Percentiles rank a stretch among this genome's conserved stretches.
These are phyloP conservation scores for Alloplasta piceator DNA, from an alignment of 2,888 invertebrate genomes.

Conservation along the genomic window DNA sequence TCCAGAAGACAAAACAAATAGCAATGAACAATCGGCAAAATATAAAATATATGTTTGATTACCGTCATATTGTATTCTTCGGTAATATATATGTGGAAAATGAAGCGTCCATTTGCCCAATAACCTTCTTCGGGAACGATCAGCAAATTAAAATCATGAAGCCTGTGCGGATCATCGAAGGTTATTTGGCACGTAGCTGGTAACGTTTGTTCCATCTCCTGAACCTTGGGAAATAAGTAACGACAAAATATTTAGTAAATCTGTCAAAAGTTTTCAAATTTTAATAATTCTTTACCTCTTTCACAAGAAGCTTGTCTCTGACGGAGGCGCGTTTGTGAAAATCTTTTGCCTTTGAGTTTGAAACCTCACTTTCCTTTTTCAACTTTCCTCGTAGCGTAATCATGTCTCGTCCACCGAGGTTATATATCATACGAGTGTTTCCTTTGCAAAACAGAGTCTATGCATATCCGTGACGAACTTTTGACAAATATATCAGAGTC, in stretches of 20 bases:
- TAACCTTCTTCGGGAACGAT: slow-evolving; percentile 94
- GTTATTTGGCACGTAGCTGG: slow-evolving; percentile 91
- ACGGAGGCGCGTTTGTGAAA: slow-evolving; percentile 88
- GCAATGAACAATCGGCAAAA: not conserved
- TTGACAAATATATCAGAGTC: not conserved
- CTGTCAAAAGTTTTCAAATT: not conserved
- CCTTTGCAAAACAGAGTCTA: slow-evolving; percentile 22
- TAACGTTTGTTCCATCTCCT: slow-evolving; percentile 94
- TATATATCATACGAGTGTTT: slow-evolving; percentile 37
- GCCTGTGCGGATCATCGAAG: slow-evolving; percentile 92
- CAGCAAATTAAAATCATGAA: slow-evolving; percentile 91
- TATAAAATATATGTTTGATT: slow-evolving; percentile 82
- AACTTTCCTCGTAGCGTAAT: slow-evolving; percentile 90
- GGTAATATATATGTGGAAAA: slow-evolving; percentile 93
- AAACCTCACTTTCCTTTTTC: slow-evolving; percentile 86
- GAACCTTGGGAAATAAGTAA: slow-evolving; percentile 82
- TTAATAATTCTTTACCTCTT: slow-evolving; percentile 86
- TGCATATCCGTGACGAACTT: not conserved
- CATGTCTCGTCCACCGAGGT: slow-evolving; percentile 83
- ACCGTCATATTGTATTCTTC: slow-evolving; percentile 99
- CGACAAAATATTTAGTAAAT: slow-evolving; percentile 16
- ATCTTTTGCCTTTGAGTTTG: slow-evolving; percentile 76
- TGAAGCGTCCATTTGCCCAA: slow-evolving; percentile 94
- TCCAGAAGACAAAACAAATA: no score
- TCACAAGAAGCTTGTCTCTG: slow-evolving; percentile 91